A percentile compares a stretch with the other conserved stretches of the same genome.
Evolutionary conservation across 2,797 vertebrate species (phyloP).

Genomic region (Alca torda): DNA sequence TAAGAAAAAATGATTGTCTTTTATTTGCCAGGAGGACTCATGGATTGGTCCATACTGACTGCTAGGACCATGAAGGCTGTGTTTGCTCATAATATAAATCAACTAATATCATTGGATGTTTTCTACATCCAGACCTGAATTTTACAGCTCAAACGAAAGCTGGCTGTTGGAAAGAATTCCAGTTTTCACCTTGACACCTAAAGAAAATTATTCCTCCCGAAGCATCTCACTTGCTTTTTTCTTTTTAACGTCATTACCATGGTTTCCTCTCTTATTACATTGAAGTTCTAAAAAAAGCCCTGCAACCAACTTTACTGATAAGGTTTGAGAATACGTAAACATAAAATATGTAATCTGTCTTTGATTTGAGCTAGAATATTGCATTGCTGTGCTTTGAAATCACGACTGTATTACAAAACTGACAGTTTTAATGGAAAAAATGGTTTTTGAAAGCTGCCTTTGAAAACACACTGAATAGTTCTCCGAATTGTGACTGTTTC

Average conservation of each 20-base stretch:
- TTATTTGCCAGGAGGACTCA: not conserved
- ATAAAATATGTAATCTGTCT: conserved; percentile 56
- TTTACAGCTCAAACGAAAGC: not conserved
- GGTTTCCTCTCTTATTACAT: not conserved
- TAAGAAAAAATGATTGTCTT: not conserved
- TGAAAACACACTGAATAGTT: conserved; percentile 62
- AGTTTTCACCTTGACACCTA: not conserved
- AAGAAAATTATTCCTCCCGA: not conserved
- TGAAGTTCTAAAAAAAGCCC: not conserved
- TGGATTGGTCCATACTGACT: not conserved
- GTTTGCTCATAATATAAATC: not conserved
- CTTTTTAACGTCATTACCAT: not conserved
- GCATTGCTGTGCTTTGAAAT: conserved; percentile 64
- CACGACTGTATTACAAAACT: conserved; percentile 53
- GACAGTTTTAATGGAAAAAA: conserved; percentile 67
- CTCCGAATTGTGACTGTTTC: conserved; percentile 44
- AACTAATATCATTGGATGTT: not conserved
- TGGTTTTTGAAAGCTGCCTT: conserved; percentile 63
- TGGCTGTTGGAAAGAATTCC: not conserved
- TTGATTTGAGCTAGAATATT: conserved; percentile 58
- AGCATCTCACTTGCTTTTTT: not conserved
- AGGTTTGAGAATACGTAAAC: conserved; percentile 50
- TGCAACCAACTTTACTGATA: not conserved
- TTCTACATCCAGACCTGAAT: not conserved
- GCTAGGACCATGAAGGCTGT: not conserved